A percentile compares a stretch with the other conserved stretches of the same genome.
phyloP scores from a whole-genome alignment of 2,113 vertebrate species.

The Rhinopomastus cyanomelas region DNA sequence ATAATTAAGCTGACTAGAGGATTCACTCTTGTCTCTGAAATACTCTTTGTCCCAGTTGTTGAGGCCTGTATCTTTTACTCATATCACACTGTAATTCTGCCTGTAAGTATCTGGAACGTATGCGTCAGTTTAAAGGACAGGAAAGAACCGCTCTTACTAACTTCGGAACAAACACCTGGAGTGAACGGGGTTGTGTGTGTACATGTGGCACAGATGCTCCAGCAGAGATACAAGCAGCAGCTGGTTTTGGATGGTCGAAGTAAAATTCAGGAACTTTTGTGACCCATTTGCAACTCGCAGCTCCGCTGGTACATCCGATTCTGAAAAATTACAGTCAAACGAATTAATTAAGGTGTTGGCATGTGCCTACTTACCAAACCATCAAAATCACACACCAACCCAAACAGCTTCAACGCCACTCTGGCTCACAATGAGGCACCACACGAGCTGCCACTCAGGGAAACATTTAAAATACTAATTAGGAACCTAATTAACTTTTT shows the following conservation, averaged over 20 bases:
- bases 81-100: background rate
- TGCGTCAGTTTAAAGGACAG: background rate
- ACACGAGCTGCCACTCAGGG: background rate
- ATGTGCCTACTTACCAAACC: background rate
- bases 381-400: fast-evolving
- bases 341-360: fast-evolving
- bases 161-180: conserved; percentile 89
- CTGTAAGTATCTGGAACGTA: fast-evolving
- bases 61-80: background rate
- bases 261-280: conserved; percentile 79
- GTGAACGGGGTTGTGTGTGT: conserved; percentile 83
- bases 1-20: background rate
- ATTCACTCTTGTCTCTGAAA: background rate
- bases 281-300: conserved; percentile 79
- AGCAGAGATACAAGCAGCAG: conserved; percentile 90
- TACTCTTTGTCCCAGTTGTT: background rate
- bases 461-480: background rate
- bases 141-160: conserved; percentile 62
- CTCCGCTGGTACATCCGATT: conserved; percentile 84
- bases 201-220: conserved; percentile 92
- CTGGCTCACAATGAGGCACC: background rate
- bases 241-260: conserved; percentile 91
- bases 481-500: background rate
- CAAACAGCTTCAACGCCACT: background rate
- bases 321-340: conserved; percentile 58